Base-by-base conservation (phyloP, 2,113 vertebrate genomes). In the Strix uralensis region DNA sequence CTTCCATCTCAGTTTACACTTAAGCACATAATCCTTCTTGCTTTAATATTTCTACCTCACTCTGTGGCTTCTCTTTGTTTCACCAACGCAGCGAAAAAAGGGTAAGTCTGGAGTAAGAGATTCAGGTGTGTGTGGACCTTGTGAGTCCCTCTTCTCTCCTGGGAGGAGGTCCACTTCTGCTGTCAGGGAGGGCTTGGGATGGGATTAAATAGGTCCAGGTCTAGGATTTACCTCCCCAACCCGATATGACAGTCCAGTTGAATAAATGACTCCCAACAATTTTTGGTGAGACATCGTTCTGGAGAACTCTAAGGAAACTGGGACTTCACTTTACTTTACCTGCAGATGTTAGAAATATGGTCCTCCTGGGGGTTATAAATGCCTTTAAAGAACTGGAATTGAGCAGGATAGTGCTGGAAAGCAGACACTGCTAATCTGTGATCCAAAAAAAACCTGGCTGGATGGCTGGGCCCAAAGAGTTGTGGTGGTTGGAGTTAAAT, bases 1-100 rank as follows among this genome's bases (percentile, higher is more conserved):
- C 73, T 94, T 63, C 67, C 67, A 70, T n/a, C 84, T 94, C 84
- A 54, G 62, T 58, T 84, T 79, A 88, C 44, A 70, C 29, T 84
- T 75, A 75, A 74, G 67, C 55, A 34, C 25, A 8, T 63, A 92
- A 91, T 83, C 72, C 88, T 86, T 66, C 88, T 55, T 57, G 47
- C 47, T 78, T 84, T 80, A 55, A 58, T 80, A 52, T 84, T 79
- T 51, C 44, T 46, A 8, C 62, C 44, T 88, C 44, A 11, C 38
- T 57, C 42, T 27, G 23, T 0, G 2, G 46, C 54, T 57, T 44
- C 54, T 38, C 46, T 79, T 88, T 69, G 36, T 88, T 91, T 55
- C 25, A 67, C 13, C 25, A 34, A 61, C 67, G 40, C 54, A 44
- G 40, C 2, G 34, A 73, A 49, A 46, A 52, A 19, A 15, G 16